phyloP scores from a whole-genome alignment of 2,113 vertebrate species.

The Datnioides undecimradiatus region DNA sequence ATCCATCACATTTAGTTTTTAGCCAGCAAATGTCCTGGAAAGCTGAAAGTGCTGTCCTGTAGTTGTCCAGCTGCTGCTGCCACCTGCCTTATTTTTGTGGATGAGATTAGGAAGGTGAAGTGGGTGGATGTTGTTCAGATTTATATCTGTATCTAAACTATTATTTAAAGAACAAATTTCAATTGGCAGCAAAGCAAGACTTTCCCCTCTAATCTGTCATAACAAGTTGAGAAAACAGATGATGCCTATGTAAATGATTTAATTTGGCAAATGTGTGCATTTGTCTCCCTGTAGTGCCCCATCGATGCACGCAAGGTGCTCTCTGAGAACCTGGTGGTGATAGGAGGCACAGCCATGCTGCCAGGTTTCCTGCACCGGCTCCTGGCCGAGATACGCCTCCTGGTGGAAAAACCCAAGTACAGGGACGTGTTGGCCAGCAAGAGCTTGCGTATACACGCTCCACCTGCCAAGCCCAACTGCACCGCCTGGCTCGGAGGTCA shows the following conservation, averaged over 20 bases:
- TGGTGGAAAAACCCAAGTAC: constrained; percentile 96
- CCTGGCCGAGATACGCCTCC: constrained; percentile 92
- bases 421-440: constrained; percentile 89
- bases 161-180: not conserved
- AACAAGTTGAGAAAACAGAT: too few species aligned
- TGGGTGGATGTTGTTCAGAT: not conserved
- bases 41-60: not conserved
- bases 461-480: constrained; percentile 96
- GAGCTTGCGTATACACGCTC: constrained; percentile 92
- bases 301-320: constrained; percentile 96
- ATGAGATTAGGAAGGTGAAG: not conserved
- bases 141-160: not conserved
- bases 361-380: constrained; percentile 96
- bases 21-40: constrained; percentile 13
- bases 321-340: constrained; percentile 95
- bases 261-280: not conserved
- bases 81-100: not conserved
- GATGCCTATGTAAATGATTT: not conserved
- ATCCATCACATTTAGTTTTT: constrained; percentile 15
- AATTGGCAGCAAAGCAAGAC: not conserved
- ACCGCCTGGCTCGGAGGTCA: constrained; percentile 98
- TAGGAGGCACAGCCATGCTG: constrained; percentile 95
- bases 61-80: not conserved
- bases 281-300: constrained; percentile 86
- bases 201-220: not conserved